phyloP scores from a whole-genome alignment of 2,888 invertebrate genomes.

The Herminia tarsipennalis region DNA sequence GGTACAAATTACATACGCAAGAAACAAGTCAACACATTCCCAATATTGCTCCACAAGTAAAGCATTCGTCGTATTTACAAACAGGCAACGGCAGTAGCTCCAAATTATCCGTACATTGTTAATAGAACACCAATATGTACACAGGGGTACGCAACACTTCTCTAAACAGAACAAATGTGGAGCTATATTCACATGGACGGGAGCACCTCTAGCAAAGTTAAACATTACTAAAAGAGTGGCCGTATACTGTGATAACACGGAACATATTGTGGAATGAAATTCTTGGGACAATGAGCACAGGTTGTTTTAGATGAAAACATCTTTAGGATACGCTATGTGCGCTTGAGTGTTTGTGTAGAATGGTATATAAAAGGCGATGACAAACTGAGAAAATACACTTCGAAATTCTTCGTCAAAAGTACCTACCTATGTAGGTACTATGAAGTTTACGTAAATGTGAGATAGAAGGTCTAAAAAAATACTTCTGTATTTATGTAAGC shows the following conservation, averaged over 20 bases:
- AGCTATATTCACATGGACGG: constrained; percentile 13
- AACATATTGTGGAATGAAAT: constrained; percentile 48
- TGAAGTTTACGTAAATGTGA: too few species aligned
- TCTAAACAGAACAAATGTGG: constrained; percentile 43
- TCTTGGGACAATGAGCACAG: constrained; percentile 45
- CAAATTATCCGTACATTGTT: constrained; percentile 14
- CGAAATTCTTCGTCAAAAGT: too few species aligned
- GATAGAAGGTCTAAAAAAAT: too few species aligned
- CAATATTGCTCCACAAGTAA: background rate
- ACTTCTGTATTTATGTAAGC: too few species aligned
- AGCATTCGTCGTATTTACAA: constrained; percentile 4
- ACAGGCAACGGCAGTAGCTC: constrained; percentile 1
- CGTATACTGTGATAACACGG: constrained; percentile 46
- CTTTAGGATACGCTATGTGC: constrained; percentile 13
- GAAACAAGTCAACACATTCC: background rate
- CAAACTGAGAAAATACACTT: too few species aligned
- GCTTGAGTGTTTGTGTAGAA: too few species aligned
- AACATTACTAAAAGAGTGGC: constrained; percentile 38
- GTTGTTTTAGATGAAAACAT: constrained; percentile 14
- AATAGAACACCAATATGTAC: constrained; percentile 18
- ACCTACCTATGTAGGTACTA: too few species aligned
- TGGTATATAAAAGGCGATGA: too few species aligned
- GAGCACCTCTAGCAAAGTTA: constrained; percentile 49
- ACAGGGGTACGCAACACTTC: constrained; percentile 39
- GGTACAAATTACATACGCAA: background rate